Conservation (phyloP, 2,113 vertebrate species). For the Empidonax alnorum region DNA sequence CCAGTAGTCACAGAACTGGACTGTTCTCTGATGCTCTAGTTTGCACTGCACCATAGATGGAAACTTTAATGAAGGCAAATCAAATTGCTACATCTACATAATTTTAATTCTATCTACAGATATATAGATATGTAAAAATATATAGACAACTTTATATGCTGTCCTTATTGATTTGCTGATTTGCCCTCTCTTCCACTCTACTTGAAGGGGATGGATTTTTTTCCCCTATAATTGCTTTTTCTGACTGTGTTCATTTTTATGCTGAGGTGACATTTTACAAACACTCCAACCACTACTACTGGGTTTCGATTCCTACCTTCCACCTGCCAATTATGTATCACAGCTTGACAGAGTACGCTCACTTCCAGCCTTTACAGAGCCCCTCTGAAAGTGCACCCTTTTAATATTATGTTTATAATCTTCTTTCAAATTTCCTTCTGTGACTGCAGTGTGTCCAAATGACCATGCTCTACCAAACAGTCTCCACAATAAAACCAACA, state of each 20-base stretch:
- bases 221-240: not conserved
- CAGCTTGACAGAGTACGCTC: not conserved
- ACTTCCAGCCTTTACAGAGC: not conserved
- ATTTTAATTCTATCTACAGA: not conserved
- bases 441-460: not conserved
- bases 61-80: not conserved
- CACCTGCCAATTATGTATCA: not conserved
- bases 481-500: not conserved
- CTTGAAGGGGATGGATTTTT: not conserved
- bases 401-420: not conserved
- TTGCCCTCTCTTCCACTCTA: not conserved
- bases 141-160: not conserved
- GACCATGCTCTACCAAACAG: not conserved
- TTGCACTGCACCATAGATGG: not conserved
- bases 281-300: not conserved
- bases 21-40: not conserved
- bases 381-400: not conserved
- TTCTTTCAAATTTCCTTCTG: not conserved
- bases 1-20: not conserved
- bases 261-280: not conserved
- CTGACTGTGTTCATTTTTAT: not conserved
- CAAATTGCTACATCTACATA: not conserved
- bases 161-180: not conserved
- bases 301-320: not conserved
- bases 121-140: not conserved